Percentiles rank a stretch among this genome's conserved stretches.
These are phyloP conservation scores for Brachyistius frenatus DNA, from an alignment of 2,113 vertebrate species.

Conservation along the genomic window DNA sequence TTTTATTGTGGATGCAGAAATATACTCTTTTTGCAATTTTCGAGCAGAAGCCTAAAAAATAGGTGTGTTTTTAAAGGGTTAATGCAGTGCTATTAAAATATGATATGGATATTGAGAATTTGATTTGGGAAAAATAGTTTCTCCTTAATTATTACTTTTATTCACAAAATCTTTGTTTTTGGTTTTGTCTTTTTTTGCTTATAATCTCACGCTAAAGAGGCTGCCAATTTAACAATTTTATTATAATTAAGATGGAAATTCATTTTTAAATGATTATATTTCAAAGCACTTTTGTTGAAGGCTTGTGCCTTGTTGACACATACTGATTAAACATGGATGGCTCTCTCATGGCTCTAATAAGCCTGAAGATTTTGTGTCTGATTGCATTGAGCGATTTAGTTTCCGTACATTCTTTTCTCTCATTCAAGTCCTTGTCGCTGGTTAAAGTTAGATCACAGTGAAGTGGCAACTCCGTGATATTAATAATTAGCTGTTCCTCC, in stretches of 20 bases:
- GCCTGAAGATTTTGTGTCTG: background rate
- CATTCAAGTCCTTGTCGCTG: background rate
- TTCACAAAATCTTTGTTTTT: background rate
- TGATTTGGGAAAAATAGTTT: too few species aligned
- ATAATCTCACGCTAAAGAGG: too few species aligned
- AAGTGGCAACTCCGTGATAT: background rate
- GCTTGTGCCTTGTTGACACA: background rate
- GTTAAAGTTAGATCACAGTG: background rate
- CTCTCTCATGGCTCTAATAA: background rate
- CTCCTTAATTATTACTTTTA: background rate
- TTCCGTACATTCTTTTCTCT: background rate
- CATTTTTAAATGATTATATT: too few species aligned
- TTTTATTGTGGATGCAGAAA: too few species aligned
- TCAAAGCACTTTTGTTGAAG: too few species aligned
- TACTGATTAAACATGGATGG: slow-evolving; percentile 3
- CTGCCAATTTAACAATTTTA: too few species aligned
- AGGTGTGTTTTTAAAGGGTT: too few species aligned
- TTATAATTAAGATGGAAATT: too few species aligned
- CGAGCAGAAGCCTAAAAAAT: too few species aligned
- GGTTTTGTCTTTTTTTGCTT: too few species aligned
- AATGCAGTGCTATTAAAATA: background rate
- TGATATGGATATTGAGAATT: too few species aligned
- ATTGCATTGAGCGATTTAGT: slow-evolving; percentile 1
- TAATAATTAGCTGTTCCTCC: background rate
- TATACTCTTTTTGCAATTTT: too few species aligned